Evolutionary conservation across 2,113 vertebrate species (phyloP), one percentile per base, ranked within the genome.

Genomic region (Engraulis encrasicolus): DNA sequence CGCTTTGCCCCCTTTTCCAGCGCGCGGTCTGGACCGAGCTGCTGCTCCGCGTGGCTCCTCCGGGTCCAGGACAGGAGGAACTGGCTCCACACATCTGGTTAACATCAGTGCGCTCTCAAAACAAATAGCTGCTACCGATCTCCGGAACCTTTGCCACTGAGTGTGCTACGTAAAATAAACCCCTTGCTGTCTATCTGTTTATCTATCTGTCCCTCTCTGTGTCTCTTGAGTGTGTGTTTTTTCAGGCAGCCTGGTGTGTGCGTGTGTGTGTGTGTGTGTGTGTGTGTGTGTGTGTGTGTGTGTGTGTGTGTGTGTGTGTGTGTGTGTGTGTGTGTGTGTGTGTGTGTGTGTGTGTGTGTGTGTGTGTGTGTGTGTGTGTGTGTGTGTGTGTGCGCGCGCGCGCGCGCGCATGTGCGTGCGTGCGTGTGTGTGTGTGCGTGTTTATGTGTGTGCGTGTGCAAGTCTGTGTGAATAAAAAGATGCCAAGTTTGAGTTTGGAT

Each of bases 71-170:
- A 81, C 45, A 50, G 74, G 78, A 80, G 61, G 54, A 40, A 83
- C 37, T 19, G 31, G 6, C 40, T 45, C 40, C 77, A 78, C 84
- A 85, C 86, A 89, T 89, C 88, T 87, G 86, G 82, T 87, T 79
- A 81, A 83, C 83, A 86, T 87, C 88, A 87, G 84, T 20, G 12
- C 20, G 18, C 74, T 85, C 37, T 80, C 37, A 83, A 89, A 87
- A 86, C 88, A 86, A 86, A 87, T 50, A 84, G 48, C 71, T 79
- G 86, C 86, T 86, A 86, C 88, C 45, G 52, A 81, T 86, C 81
- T 74, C 85, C 52, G 52, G 80, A 84, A 87, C 58, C 50, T 61
- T 50, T 84, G 86, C 78, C 86, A 86, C 80, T 18, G 58, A 58
- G 58, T 23, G 58, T 19, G 17, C 78, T 49, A 40, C 49, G 20